phyloP scores from a whole-genome alignment of 2,113 vertebrate genomes.

The Xenopus borealis region DNA sequence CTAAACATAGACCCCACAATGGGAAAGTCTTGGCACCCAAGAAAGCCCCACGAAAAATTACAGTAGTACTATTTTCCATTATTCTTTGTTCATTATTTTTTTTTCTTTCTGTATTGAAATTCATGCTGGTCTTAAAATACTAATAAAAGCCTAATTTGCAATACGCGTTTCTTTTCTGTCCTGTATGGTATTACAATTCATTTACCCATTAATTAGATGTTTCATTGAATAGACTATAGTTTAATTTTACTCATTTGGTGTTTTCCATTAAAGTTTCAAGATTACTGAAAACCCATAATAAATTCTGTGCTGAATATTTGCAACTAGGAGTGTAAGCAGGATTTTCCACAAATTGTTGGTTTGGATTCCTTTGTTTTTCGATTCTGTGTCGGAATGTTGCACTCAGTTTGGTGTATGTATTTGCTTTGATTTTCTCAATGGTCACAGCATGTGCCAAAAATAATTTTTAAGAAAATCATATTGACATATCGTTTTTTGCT shows the following conservation, averaged over 20 bases:
- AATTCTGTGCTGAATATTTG: neutral
- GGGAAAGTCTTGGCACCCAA: no score
- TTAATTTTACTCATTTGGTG: neutral
- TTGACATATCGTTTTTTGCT: slow-evolving; percentile 23
- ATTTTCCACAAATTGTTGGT: neutral
- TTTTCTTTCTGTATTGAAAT: neutral
- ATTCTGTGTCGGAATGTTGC: neutral
- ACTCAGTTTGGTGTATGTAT: slow-evolving; percentile 9
- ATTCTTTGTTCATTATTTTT: no score
- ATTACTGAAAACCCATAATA: neutral
- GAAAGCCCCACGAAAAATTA: no score
- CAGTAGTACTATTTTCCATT: no score
- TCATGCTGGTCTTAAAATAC: neutral
- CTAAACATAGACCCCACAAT: no score
- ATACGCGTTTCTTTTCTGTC: neutral
- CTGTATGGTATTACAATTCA: neutral
- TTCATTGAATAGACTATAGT: neutral
- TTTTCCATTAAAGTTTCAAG: neutral
- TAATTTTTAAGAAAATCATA: slow-evolving; percentile 28
- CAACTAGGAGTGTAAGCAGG: neutral
- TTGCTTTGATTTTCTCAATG: slow-evolving; percentile 14
- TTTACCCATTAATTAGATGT: neutral
- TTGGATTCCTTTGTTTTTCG: neutral
- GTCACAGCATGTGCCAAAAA: slow-evolving; percentile 12
- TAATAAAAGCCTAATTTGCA: neutral